A percentile compares a stretch with the other conserved stretches of the same genome.
These are phyloP conservation scores for Protonibea diacanthus DNA, from an alignment of 2,797 vertebrate species.

Conservation along the genomic window DNA sequence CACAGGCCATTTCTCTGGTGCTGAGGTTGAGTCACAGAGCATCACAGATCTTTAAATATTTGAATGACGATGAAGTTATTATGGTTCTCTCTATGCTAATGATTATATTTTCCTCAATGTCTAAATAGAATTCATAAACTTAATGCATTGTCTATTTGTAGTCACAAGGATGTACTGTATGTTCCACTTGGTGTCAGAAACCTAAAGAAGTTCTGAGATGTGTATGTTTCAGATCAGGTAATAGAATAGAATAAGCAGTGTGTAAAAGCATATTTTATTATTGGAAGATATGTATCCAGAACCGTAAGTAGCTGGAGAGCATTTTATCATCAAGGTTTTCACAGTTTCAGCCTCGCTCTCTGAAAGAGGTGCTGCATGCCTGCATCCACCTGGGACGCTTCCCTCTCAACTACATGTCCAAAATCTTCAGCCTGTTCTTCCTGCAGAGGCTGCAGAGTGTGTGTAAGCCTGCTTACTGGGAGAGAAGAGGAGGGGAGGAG, in stretches of 20 bases:
- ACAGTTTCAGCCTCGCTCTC: constrained; percentile 56
- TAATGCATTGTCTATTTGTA: not conserved
- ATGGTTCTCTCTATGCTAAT: constrained; percentile 49
- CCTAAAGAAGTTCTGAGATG: not conserved
- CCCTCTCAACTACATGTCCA: constrained; percentile 64
- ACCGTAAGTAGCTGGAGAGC: constrained; percentile 60
- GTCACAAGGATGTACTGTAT: not conserved
- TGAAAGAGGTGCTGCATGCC: constrained; percentile 63
- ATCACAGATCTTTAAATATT: constrained; percentile 47
- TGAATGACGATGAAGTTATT: constrained; percentile 46
- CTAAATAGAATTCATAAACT: not conserved
- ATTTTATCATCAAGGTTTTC: constrained; percentile 59
- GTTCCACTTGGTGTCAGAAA: not conserved
- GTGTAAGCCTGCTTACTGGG: too few relatives aligned
- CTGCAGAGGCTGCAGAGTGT: constrained; percentile 53
- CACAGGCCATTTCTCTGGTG: constrained; percentile 50
- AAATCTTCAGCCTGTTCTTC: constrained; percentile 55
- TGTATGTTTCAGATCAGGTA: constrained; percentile 6
- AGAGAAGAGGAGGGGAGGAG: not conserved
- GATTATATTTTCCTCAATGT: not conserved
- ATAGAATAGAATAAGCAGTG: not conserved
- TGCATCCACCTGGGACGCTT: constrained; percentile 69
- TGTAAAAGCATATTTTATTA: not conserved
- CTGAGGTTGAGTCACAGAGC: constrained; percentile 57
- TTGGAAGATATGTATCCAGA: not conserved